Base-by-base conservation (phyloP, 2,113 vertebrate genomes). In the Neotragus moschatus region DNA sequence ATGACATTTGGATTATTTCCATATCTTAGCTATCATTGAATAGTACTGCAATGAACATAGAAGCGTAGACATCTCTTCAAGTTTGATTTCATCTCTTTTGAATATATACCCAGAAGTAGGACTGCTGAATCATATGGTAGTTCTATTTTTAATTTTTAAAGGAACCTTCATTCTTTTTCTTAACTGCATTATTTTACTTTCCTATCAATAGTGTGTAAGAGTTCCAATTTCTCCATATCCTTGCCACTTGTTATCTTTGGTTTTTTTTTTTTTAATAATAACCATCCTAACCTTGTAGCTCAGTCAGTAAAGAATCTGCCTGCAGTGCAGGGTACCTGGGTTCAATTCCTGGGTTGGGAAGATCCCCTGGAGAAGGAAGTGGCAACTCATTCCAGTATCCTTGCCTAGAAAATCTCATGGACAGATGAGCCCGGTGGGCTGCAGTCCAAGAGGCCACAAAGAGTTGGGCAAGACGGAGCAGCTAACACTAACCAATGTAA, bases 401-500 rank as follows among this genome's bases (percentile, higher is more conserved):
- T 39, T 70, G n/a, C 66, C 66, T 70, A 10, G 66, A 70, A 70
- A 70, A 70, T 70, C 66, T 23, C n/a, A 70, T 39, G n/a, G 66
- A 39, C 5, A 39, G 66, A 39, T 21, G 19, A 70, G n/a, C n/a
- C 66, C 12, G 10, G n/a, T 70, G 19, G 19, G 66, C n/a, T 36
- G 9, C n/a, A 12, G 66, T 23, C 66, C 66, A 23, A 6, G 19
- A 2, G 0, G 19, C 23, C n/a, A 70, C 66, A 70, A 70, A 70
- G 19, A 70, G 66, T 70, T 2, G 0, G 10, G n/a, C 19, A 70
- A 0, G 1, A 70, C 19, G 23, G 19, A 39, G 19, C n/a, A 70
- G 39, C 66, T 70, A 70, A 70, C 19, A 70, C 9, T 36, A 70
- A 43, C 36, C 73, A 80, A 30, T 55, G 21, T 80, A 33, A 58